Percentiles rank a stretch among this genome's conserved stretches.
phyloP scores from a whole-genome alignment of 1,140 invertebrate genomes.

The Drosophila ercepeae region DNA sequence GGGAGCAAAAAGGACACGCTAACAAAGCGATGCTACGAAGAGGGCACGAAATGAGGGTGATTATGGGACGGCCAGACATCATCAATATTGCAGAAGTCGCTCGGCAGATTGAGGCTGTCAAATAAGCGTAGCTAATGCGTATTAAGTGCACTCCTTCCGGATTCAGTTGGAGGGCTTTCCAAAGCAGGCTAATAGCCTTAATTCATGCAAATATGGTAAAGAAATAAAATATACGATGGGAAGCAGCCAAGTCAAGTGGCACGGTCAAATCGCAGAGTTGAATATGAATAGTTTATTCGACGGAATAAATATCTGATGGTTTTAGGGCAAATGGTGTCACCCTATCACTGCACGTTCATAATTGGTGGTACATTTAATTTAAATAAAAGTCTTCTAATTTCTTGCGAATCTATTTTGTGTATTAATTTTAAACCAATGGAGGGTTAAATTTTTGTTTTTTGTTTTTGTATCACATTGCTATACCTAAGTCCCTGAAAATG shows the following conservation, averaged over 20 bases:
- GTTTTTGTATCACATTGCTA: constrained; percentile 29
- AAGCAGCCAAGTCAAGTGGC: constrained; percentile 59
- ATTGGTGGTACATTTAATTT: not conserved
- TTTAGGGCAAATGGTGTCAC: too few relatives aligned
- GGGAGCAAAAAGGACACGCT: constrained; percentile 2
- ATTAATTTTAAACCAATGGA: constrained; percentile 29
- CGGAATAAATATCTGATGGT: too few relatives aligned
- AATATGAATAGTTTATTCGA: too few relatives aligned
- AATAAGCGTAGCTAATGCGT: constrained; percentile 79
- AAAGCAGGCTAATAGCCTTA: constrained; percentile 65
- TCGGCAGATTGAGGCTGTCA: constrained; percentile 59
- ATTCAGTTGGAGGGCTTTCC: constrained; percentile 6
- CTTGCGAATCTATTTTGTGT: constrained; percentile 52
- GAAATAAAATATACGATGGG: constrained; percentile 55
- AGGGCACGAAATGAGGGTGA: not conserved
- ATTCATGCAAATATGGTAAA: constrained; percentile 68
- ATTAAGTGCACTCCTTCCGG: constrained; percentile 70
- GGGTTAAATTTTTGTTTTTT: not conserved
- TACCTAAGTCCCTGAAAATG: constrained; percentile 26
- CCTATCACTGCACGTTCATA: too few relatives aligned
- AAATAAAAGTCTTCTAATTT: not conserved
- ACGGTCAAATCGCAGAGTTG: constrained; percentile 38
- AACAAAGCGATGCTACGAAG: not conserved
- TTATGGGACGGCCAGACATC: constrained; percentile 46
- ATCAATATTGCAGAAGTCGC: constrained; percentile 70